Conservation (phyloP, 2,113 vertebrate species). For the Lathamus discolor region DNA sequence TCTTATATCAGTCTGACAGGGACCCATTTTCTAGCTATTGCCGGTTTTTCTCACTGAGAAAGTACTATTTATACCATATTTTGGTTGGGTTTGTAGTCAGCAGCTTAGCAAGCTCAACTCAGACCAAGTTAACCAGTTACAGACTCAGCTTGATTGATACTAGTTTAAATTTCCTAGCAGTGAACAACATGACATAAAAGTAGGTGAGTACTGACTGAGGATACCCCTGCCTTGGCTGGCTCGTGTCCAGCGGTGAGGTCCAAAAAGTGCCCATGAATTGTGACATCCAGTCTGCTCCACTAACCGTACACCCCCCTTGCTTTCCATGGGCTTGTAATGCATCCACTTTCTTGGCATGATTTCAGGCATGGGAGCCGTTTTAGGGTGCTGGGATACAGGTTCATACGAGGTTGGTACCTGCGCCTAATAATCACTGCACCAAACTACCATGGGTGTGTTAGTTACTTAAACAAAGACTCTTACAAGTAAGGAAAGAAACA, state of each 20-base stretch:
- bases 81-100: neutral
- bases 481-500: neutral
- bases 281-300: neutral
- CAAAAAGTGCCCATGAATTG: neutral
- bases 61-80: accelerated
- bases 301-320: accelerated
- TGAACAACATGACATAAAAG: accelerated
- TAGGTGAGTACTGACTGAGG: accelerated
- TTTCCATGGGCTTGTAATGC: neutral
- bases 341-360: neutral
- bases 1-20: neutral
- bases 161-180: neutral
- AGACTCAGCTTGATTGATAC: neutral
- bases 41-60: neutral
- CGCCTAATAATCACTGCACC: neutral
- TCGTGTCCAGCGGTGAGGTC: neutral
- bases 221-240: accelerated
- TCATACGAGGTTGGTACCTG: neutral
- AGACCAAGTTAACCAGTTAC: neutral
- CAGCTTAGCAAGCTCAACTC: neutral
- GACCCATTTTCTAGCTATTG: neutral
- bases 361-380: neutral
- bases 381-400: neutral
- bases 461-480: neutral
- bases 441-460: neutral